These are phyloP conservation scores for Mastomys coucha DNA, from an alignment of 2,113 vertebrate genomes.

Conservation along the genomic window DNA sequence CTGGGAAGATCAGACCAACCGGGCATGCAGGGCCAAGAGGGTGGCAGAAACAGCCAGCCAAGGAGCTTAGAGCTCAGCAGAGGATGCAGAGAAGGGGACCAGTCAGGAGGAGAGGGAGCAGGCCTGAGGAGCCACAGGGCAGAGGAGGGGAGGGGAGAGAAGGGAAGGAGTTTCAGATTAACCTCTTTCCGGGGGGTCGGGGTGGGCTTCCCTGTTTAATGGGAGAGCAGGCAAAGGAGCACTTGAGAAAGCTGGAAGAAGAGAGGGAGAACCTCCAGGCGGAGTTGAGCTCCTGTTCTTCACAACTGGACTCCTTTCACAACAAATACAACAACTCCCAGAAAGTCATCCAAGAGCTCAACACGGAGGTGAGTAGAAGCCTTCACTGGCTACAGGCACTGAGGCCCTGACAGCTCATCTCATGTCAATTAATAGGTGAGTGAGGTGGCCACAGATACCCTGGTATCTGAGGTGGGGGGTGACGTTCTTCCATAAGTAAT, in stretches of 20 bases:
- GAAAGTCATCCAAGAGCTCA: slow-evolving; percentile 74
- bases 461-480: neutral
- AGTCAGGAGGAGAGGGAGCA: neutral
- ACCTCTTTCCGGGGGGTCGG: neutral
- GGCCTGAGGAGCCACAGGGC: neutral
- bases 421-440: neutral
- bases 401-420: neutral
- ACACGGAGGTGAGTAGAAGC: slow-evolving; percentile 66
- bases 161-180: neutral
- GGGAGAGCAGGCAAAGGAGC: slow-evolving; percentile 61
- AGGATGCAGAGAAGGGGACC: neutral
- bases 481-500: neutral
- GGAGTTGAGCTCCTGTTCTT: slow-evolving; percentile 68
- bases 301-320: slow-evolving; percentile 69
- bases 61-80: neutral
- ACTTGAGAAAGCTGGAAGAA: slow-evolving; percentile 79
- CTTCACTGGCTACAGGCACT: neutral
- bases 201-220: slow-evolving; percentile 42
- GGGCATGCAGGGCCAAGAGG: neutral
- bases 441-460: neutral
- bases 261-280: slow-evolving; percentile 73
- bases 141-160: no score
- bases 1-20: neutral
- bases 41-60: neutral
- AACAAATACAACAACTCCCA: slow-evolving; percentile 50